Evolutionary conservation across 2,888 invertebrate genomes (phyloP).

Genomic region (Pollenia griseotomentosa): DNA sequence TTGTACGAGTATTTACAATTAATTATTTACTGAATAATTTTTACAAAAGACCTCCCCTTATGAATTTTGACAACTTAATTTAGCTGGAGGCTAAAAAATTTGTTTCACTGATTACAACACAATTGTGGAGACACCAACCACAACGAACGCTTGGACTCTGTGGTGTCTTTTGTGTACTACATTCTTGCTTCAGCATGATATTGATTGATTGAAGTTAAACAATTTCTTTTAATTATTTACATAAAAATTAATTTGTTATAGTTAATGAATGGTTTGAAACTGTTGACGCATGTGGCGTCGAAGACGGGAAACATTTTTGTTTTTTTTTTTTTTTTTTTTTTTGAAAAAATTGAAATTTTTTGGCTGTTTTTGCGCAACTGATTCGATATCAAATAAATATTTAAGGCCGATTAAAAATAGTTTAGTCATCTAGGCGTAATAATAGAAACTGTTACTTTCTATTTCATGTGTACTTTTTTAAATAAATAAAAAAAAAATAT

Average conservation of each 20-base stretch:
- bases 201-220: slow-evolving; percentile 20
- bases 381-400: too few relatives aligned
- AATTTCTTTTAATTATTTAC: slow-evolving; percentile 34
- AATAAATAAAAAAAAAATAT: too few relatives aligned
- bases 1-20: background rate
- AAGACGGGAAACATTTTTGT: background rate
- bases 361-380: too few relatives aligned
- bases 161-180: background rate
- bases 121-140: background rate
- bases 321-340: too few relatives aligned
- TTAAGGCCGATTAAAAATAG: too few relatives aligned
- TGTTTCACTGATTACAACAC: background rate
- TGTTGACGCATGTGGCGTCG: background rate
- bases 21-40: background rate
- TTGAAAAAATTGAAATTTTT: too few relatives aligned
- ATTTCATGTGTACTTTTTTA: too few relatives aligned
- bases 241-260: background rate
- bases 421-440: too few relatives aligned
- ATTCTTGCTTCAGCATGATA: background rate
- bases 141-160: background rate
- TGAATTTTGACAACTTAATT: slow-evolving; percentile 21
- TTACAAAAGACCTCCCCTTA: background rate
- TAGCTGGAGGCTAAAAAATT: slow-evolving; percentile 6
- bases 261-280: background rate
- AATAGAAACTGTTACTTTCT: too few relatives aligned